Evolutionary conservation across 30 jellyfish, hydroid and myxozoan genomes (phyloP).

Genomic region (Cassiopea xamachana): DNA sequence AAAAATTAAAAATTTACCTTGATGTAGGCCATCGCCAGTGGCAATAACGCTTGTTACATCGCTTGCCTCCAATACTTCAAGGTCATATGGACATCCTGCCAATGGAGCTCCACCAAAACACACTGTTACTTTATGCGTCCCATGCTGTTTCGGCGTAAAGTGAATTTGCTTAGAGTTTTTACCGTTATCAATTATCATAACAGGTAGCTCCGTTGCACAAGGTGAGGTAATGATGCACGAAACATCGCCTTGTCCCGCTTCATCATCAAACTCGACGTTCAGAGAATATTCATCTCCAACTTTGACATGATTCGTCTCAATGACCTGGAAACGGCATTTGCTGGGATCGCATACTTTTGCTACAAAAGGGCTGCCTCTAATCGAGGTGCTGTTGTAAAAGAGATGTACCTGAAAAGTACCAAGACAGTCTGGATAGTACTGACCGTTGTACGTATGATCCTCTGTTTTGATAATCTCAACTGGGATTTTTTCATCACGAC

Average conservation of each 20-base stretch:
- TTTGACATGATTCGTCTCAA: conserved; percentile 28
- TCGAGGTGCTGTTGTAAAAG: conserved; percentile 74
- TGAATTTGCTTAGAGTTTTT: conserved; percentile 55
- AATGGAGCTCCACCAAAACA: conserved; percentile 83
- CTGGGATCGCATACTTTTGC: conserved; percentile 90
- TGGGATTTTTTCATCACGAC: conserved; percentile 67
- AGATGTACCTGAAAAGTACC: conserved; percentile 60
- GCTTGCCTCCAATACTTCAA: conserved; percentile 74
- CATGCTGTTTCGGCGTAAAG: conserved; percentile 84
- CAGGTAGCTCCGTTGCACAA: conserved; percentile 84
- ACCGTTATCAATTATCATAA: conserved; percentile 60
- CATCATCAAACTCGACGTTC: conserved; percentile 62
- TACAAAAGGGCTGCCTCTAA: conserved; percentile 88
- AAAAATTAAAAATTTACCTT: conserved; percentile 64
- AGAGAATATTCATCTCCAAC: conserved; percentile 55
- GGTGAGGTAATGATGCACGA: conserved; percentile 87
- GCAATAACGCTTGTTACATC: conserved; percentile 78
- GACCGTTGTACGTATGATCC: conserved; percentile 66
- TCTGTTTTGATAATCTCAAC: conserved; percentile 57
- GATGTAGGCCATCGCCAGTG: conserved; percentile 82
- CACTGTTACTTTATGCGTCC: conserved; percentile 84
- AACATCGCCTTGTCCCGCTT: conserved; percentile 93
- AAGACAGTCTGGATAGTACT: conserved; percentile 78
- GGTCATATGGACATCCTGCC: conserved; percentile 89
- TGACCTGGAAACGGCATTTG: conserved; percentile 46